Percentiles rank a stretch among this genome's conserved stretches.
These are phyloP conservation scores for Drosophila lutescens DNA, from an alignment of 2,888 invertebrate genomes.

Conservation along the genomic window DNA sequence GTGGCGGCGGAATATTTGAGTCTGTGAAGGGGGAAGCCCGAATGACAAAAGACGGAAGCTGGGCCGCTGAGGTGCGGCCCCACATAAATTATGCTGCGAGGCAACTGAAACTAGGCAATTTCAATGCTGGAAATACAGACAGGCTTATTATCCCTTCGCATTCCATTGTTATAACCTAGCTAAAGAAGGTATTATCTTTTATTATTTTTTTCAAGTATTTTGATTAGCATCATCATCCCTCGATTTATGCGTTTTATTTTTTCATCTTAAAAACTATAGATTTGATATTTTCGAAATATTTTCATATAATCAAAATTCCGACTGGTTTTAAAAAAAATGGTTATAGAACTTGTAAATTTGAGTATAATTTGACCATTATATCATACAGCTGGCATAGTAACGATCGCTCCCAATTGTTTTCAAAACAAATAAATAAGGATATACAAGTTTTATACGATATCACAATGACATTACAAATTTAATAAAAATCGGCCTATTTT, in stretches of 20 bases:
- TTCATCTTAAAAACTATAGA: background rate
- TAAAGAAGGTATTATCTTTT: background rate
- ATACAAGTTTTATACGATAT: too few relatives aligned
- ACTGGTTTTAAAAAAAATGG: too few relatives aligned
- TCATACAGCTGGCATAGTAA: too few relatives aligned
- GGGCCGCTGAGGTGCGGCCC: conserved; percentile 26
- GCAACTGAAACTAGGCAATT: conserved; percentile 3
- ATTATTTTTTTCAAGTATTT: background rate
- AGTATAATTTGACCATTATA: too few relatives aligned
- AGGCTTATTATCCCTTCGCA: conserved; percentile 13
- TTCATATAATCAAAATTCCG: too few relatives aligned
- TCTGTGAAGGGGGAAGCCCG: background rate
- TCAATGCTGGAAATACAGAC: conserved; percentile 10
- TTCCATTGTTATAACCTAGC: conserved; percentile 7
- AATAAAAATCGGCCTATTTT: too few relatives aligned
- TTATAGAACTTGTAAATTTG: too few relatives aligned
- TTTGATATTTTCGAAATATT: background rate
- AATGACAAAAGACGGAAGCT: conserved; percentile 10
- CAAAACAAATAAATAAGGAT: too few relatives aligned
- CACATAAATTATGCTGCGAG: conserved; percentile 53
- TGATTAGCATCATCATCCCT: background rate
- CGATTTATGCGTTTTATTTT: background rate
- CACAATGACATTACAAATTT: too few relatives aligned
- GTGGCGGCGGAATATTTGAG: conserved; percentile 6
- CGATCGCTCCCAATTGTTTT: too few relatives aligned